phyloP scores from a whole-genome alignment of 2,113 vertebrate genomes.

The Ceyx melanurus region DNA sequence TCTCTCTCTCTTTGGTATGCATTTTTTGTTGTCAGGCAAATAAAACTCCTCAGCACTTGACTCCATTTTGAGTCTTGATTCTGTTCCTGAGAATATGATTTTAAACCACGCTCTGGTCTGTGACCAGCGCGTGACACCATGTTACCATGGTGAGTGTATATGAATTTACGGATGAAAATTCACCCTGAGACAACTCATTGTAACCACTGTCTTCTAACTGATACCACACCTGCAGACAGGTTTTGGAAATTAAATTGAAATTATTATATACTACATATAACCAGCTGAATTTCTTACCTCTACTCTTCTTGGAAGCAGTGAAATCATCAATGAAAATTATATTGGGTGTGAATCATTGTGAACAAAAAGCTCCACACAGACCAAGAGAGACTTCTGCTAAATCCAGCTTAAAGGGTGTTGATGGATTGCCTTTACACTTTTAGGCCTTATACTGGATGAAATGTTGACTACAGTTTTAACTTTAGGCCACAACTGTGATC shows the following conservation, averaged over 20 bases:
- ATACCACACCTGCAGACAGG: conserved; percentile 53
- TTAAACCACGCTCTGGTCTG: no score
- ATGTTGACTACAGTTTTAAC: neutral
- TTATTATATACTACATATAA: conserved; percentile 68
- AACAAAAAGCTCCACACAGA: neutral
- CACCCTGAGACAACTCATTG: neutral
- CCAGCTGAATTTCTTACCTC: conserved; percentile 68
- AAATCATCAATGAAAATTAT: conserved; percentile 50
- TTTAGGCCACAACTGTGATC: neutral
- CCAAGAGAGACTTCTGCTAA: neutral
- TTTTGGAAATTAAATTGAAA: conserved; percentile 74
- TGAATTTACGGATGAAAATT: neutral
- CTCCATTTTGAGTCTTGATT: no score
- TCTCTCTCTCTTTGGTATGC: no score
- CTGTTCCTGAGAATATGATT: no score
- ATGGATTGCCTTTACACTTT: neutral
- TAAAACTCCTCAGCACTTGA: no score
- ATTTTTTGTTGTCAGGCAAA: no score
- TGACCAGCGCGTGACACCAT: neutral
- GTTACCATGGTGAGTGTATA: neutral
- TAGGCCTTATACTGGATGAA: neutral
- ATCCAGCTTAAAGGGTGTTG: neutral
- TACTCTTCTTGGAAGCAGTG: conserved; percentile 63
- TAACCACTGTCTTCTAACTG: conserved; percentile 26
- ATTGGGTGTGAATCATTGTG: conserved; percentile 58